Conservation (phyloP, 2,888 invertebrate genomes). For the Trachelus iudaicus region DNA sequence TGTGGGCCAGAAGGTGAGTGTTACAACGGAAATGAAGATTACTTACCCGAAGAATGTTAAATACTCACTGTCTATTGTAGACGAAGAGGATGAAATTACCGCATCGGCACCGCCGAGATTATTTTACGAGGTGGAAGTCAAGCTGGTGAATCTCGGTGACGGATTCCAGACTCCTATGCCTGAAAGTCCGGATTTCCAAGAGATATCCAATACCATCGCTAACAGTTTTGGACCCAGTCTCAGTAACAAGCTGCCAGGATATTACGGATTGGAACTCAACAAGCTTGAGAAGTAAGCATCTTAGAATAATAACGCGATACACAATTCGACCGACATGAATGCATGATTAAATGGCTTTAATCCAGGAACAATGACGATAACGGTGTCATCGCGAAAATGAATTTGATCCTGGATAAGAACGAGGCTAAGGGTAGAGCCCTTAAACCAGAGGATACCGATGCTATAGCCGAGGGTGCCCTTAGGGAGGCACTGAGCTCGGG, state of each 20-base stretch:
- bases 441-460: conserved; percentile 52
- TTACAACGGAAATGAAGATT: background rate
- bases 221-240: conserved; percentile 74
- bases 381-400: conserved; percentile 81
- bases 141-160: conserved; percentile 80
- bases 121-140: conserved; percentile 78
- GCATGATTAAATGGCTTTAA: background rate
- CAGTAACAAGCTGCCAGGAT: conserved; percentile 74
- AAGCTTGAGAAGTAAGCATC: conserved; percentile 72
- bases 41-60: background rate
- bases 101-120: conserved; percentile 75
- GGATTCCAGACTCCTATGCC: conserved; percentile 80
- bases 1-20: conserved; percentile 77
- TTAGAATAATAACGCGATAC: background rate
- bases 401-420: conserved; percentile 78
- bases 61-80: conserved; percentile 35
- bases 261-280: conserved; percentile 76
- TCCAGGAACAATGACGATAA: conserved; percentile 66
- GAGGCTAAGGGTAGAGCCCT: conserved; percentile 59
- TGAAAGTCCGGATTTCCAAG: conserved; percentile 79
- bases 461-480: conserved; percentile 70
- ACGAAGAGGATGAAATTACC: conserved; percentile 71
- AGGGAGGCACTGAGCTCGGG: conserved; percentile 79
- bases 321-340: background rate
- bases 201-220: conserved; percentile 75